Percentiles rank a stretch among this genome's conserved stretches.
phyloP scores from a whole-genome alignment of 2,888 invertebrate genomes.

The Drosophila mercatorum region DNA sequence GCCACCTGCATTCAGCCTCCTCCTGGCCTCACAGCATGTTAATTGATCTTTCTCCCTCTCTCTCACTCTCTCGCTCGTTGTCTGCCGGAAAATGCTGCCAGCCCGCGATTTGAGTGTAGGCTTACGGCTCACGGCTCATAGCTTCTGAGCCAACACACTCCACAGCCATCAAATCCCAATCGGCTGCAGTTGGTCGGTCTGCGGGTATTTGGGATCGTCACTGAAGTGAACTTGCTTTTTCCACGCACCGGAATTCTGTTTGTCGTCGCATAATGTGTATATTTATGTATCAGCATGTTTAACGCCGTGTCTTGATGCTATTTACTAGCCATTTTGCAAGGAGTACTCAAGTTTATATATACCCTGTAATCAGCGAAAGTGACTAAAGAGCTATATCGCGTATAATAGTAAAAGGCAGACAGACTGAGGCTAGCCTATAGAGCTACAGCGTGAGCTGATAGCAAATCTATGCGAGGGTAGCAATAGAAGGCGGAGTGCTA shows the following conservation, averaged over 20 bases:
- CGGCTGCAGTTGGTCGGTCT: slow-evolving; percentile 6
- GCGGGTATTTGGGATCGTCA: slow-evolving; percentile 85
- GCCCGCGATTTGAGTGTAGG: slow-evolving; percentile 86
- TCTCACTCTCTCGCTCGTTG: slow-evolving; percentile 18
- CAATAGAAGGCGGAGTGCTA: background rate
- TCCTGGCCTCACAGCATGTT: slow-evolving; percentile 57
- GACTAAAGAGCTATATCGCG: background rate
- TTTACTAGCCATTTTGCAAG: slow-evolving; percentile 16
- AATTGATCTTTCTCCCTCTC: slow-evolving; percentile 70
- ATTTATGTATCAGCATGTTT: slow-evolving; percentile 10
- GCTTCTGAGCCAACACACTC: slow-evolving; percentile 13
- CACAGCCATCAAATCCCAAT: slow-evolving; percentile 86
- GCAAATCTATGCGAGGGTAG: background rate
- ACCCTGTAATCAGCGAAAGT: slow-evolving; percentile 6
- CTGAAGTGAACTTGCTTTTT: slow-evolving; percentile 86
- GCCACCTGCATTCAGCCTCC: slow-evolving; percentile 11
- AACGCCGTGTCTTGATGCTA: slow-evolving; percentile 24
- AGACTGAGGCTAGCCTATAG: no score
- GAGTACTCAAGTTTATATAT: background rate
- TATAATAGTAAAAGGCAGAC: background rate
- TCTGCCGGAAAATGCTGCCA: slow-evolving; percentile 87
- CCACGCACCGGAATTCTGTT: slow-evolving; percentile 86
- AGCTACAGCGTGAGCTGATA: background rate
- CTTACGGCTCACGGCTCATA: slow-evolving; percentile 64
- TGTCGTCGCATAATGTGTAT: slow-evolving; percentile 45